Base-by-base conservation (phyloP, 2,888 invertebrate species). In the Podotricha telesiphe region DNA sequence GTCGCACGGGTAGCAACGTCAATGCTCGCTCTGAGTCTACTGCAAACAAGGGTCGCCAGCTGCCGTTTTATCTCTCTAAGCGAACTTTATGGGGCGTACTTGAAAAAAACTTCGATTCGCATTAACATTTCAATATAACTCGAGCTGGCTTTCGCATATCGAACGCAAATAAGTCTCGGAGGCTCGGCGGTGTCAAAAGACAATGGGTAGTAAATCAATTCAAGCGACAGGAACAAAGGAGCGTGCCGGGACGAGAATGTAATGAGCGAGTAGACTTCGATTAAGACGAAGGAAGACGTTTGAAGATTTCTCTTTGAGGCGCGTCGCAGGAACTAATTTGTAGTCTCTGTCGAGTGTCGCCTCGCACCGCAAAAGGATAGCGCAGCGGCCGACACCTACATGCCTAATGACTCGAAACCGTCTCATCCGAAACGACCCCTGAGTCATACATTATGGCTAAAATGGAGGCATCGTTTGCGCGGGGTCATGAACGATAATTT, bases 151-250 rank as follows among this genome's bases (percentile, higher is more conserved):
- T 77, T 74, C 73, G 77, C 75, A 79, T 78, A 79, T 80, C 78
- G 77, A 79, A 79, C 78, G 76, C 79, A 82, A 80, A 82, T 81
- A 82, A 78, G 79, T 79, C 75, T 76, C 75, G 74, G 72, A 73
- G 75, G 77, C 74, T 75, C 72, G 70, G 73, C 71, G 69, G 72
- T 71, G 73, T 75, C 74, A 76, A 73, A 77, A 82, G 82, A 89
- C 88, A 91, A 89, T 89, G 78, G 85, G 76, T 79, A 82, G 84
- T 86, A 87, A 91, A 90, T 89, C 88, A 89, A 88, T 88, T 86
- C 84, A 81, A 77, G 80, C 77, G 77, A 77, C 78, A 74, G 78
- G 81, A 84, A 88, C 86, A 88, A 87, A 86, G 81, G 82, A 82
- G 80, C 78, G 78, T 76, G 77, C 65, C 67, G 67, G 73, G 69